These are phyloP conservation scores for Nephrotoma appendiculata DNA, from an alignment of 2,888 invertebrate species.

Conservation along the genomic window DNA sequence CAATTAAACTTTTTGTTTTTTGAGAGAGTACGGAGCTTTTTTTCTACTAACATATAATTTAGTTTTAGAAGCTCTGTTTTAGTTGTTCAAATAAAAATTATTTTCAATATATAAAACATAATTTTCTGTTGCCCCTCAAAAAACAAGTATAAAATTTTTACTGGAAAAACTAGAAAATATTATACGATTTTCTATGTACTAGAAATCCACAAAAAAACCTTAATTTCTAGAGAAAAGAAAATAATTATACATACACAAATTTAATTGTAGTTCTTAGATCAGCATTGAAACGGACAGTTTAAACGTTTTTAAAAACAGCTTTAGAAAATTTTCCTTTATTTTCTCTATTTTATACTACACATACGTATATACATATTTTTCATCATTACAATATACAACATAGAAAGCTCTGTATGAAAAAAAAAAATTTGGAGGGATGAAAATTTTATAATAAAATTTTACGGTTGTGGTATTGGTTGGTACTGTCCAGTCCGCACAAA, in stretches of 20 bases:
- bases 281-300: constrained; percentile 4
- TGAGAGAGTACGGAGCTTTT: not conserved
- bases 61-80: not conserved
- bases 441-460: constrained; percentile 2
- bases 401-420: not conserved
- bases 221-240: constrained; percentile 1
- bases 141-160: not conserved
- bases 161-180: not conserved
- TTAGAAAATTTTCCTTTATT: not conserved
- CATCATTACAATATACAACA: not conserved
- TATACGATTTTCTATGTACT: not conserved
- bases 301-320: not conserved
- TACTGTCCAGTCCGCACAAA: constrained; percentile 1
- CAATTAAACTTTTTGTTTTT: not conserved
- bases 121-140: not conserved
- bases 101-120: not conserved
- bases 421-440: not conserved
- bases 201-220: not conserved
- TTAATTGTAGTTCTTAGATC: constrained; percentile 5
- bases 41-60: not conserved
- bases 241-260: constrained; percentile 1
- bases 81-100: not conserved
- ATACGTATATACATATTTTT: not conserved
- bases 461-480: constrained; percentile 3
- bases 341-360: not conserved